Conservation (phyloP, 2,113 vertebrate species). For the Amblyopsis rosae region DNA sequence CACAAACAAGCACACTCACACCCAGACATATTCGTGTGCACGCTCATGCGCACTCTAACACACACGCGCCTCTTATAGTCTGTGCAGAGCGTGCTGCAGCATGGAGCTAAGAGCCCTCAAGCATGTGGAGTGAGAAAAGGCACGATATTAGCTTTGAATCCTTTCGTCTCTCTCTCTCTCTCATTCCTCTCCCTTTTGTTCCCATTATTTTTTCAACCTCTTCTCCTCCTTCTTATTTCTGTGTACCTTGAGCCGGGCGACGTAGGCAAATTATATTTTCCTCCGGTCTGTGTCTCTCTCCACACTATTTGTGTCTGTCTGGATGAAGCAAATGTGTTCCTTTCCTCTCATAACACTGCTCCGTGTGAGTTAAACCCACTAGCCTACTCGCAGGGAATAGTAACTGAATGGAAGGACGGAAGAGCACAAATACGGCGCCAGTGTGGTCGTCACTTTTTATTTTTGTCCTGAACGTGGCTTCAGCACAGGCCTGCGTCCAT, state of each 20-base stretch:
- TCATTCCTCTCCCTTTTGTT: not conserved
- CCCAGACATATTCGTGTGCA: not conserved
- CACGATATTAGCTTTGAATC: constrained; percentile 44
- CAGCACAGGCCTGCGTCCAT: too few relatives aligned
- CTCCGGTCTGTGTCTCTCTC: not conserved
- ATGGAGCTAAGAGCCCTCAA: constrained; percentile 31
- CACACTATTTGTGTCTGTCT: not conserved
- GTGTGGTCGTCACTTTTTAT: constrained; percentile 35
- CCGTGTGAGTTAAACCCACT: not conserved
- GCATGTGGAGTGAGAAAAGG: constrained; percentile 22
- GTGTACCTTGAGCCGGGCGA: not conserved
- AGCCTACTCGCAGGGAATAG: not conserved
- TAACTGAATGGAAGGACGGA: constrained; percentile 33
- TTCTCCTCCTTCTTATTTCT: not conserved
- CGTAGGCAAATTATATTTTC: not conserved
- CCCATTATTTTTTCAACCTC: not conserved
- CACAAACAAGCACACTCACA: constrained; percentile 17
- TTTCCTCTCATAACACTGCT: not conserved
- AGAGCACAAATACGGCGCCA: constrained; percentile 27
- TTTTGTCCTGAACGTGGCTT: too few relatives aligned
- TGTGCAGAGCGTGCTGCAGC: constrained; percentile 35
- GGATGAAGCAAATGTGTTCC: not conserved
- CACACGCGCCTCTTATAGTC: constrained; percentile 29
- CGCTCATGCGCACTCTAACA: constrained; percentile 37
- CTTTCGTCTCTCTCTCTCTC: constrained; percentile 22